phyloP scores from a whole-genome alignment of 2,113 vertebrate genomes.

The Apistogramma diplotaenia region DNA sequence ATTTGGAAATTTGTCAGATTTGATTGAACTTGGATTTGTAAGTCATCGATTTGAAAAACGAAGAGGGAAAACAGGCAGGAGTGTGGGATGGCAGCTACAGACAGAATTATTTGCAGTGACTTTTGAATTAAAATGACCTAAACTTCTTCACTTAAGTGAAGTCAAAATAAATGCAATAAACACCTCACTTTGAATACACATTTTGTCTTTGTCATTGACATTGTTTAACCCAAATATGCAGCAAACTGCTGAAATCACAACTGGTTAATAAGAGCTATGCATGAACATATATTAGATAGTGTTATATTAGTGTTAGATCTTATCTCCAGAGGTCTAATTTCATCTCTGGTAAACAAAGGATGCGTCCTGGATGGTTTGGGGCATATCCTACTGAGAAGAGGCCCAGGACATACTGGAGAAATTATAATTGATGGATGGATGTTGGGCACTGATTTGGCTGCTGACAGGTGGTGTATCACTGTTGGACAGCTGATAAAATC shows the following conservation, averaged over 20 bases:
- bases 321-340: not conserved
- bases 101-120: too few relatives aligned
- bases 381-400: not conserved
- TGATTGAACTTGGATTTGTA: too few relatives aligned
- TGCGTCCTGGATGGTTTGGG: too few relatives aligned
- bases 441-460: not conserved
- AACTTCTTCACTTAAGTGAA: not conserved
- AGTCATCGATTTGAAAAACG: too few relatives aligned
- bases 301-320: not conserved
- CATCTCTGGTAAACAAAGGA: not conserved
- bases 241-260: not conserved
- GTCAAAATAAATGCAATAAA: not conserved
- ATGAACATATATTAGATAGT: not conserved
- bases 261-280: not conserved
- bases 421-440: not conserved
- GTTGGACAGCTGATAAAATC: not conserved
- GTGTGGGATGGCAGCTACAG: too few relatives aligned
- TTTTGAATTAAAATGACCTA: not conserved
- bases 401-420: not conserved
- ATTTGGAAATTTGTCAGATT: too few relatives aligned
- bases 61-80: too few relatives aligned
- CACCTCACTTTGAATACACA: not conserved
- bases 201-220: not conserved
- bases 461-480: not conserved
- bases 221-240: not conserved